Base-by-base conservation (phyloP, 64 coral and sea anemone species). In the Montipora capricornis region DNA sequence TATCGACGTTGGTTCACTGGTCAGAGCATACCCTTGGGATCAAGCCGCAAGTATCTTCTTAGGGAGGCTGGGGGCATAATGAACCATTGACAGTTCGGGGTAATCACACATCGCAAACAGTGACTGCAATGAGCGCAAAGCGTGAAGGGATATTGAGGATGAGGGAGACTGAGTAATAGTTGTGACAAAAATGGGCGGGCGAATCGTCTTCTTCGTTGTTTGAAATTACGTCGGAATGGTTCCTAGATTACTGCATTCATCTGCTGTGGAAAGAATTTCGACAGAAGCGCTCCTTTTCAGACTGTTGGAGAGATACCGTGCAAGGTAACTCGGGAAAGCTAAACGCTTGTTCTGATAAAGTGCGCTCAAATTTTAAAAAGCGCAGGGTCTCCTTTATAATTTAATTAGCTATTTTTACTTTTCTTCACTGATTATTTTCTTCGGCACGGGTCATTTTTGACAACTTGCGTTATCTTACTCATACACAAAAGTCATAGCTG, bases 191-290 rank as follows among this genome's bases (percentile, higher is more conserved):
- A 85, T 85, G 82, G 82, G 82, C 82, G 82, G 82, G 62, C 45
- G 49, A 85, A 49, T 20, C 58, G 29, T n/a, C 29, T 11, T 64
- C 61, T 7, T 7, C 11, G 3, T 69, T 85, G 66, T 69, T 85
- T 17, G 45, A 20, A 20, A 85, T 85, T 17, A 85, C 82, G 44
- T 85, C 82, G 44, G 66, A 71, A 16, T 85, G 82, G 82, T 85
- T 50, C 15, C 49, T 85, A 20, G 82, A 85, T 85, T 85, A 85
- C 68, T 85, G 82, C 49, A 49, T 85, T 85, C 49, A 71, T 71
- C 82, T 70, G 29, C 66, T 85, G 4, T 85, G 82, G 82, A 85
- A 85, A 64, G 82, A 85, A 50, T 85, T 85, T n/a, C 69, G 46
- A 71, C 62, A 71, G 2, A 85, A 85, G 47, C 66, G 61, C 20